Base-by-base conservation (phyloP, 2,888 invertebrate species). In the Nematopogon swammerdamellus region DNA sequence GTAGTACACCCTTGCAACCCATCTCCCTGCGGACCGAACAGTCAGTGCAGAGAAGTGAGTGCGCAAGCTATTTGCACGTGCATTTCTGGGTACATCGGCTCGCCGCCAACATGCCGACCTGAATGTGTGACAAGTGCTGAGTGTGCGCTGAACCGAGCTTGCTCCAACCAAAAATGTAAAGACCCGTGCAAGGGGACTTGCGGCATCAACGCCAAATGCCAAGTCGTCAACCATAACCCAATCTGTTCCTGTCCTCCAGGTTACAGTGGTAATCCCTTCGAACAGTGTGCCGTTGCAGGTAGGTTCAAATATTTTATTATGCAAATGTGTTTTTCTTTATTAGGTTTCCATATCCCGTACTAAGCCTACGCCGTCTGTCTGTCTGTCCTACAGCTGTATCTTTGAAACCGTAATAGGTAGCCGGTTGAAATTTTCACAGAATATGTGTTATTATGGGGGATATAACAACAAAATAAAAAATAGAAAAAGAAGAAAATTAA, bases 141-240 rank as follows among this genome's bases (percentile, higher is more conserved):
- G 62, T 90, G 89, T 65, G 65, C 83, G 4, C 72, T 83, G 50
- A 82, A 85, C 59, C 82, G 75, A 60, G 86, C 89, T 43, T 91
- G 91, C 69, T 81, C 86, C 19, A 83, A 84, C 60, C 86, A 86
- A 64, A 86, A 84, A 60, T 91, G 91, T 61, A 63, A 82, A 17
- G 85, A 91, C 67, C 89, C 89, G 16, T 91, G 90, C 60, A 83
- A 82, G 53, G 88, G 86, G 59, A 85, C 85, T 18, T 91, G 91
- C 67, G 90, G 89, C 8, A 63, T 80, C 49, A 84, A 84, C 57
- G 89, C 90, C 11, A 67, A 82, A 54, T 91, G 91, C 59, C 82
- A 85, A 62, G 88, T 89, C 3, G 80, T 87, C 44, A 88, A 89
- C 63, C 91, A 91, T 60, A 85, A 87, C 55, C 88, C 91, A 6